Conservation (phyloP, 1,140 invertebrate species). For the Heterodera schachtii region DNA sequence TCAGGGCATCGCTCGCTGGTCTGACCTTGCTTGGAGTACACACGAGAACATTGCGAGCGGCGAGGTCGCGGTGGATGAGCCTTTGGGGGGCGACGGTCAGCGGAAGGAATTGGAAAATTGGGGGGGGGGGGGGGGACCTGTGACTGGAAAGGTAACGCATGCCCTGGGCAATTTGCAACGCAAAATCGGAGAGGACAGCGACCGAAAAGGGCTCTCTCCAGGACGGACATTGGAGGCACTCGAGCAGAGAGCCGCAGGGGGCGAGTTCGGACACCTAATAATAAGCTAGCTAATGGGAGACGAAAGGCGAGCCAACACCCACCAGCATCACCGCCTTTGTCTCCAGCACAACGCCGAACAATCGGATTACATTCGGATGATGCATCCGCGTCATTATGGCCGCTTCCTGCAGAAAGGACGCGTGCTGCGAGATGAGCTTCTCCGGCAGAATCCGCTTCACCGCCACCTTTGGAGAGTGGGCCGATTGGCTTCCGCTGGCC, state of each 20-base stretch:
- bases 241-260: slow-evolving; percentile 85
- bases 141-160: slow-evolving; percentile 79
- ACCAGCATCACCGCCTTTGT: slow-evolving; percentile 86
- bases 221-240: slow-evolving; percentile 90
- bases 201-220: slow-evolving; percentile 85
- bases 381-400: slow-evolving; percentile 96
- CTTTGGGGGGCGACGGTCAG: neutral
- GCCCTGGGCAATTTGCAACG: slow-evolving; percentile 91
- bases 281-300: neutral
- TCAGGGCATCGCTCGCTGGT: slow-evolving; percentile 65
- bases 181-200: slow-evolving; percentile 74
- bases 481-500: neutral
- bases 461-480: slow-evolving; percentile 77
- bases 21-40: slow-evolving; percentile 86
- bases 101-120: neutral
- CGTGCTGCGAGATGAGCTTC: slow-evolving; percentile 78
- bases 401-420: slow-evolving; percentile 95
- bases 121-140: slow-evolving; percentile 66
- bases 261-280: slow-evolving; percentile 87
- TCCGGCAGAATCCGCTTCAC: slow-evolving; percentile 93
- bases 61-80: slow-evolving; percentile 93
- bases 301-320: neutral
- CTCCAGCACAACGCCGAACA: slow-evolving; percentile 95
- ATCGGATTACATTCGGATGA: slow-evolving; percentile 89
- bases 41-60: slow-evolving; percentile 93